These are phyloP conservation scores for Hippopotamyrus pictus DNA, from an alignment of 2,797 vertebrate species.

Conservation along the genomic window DNA sequence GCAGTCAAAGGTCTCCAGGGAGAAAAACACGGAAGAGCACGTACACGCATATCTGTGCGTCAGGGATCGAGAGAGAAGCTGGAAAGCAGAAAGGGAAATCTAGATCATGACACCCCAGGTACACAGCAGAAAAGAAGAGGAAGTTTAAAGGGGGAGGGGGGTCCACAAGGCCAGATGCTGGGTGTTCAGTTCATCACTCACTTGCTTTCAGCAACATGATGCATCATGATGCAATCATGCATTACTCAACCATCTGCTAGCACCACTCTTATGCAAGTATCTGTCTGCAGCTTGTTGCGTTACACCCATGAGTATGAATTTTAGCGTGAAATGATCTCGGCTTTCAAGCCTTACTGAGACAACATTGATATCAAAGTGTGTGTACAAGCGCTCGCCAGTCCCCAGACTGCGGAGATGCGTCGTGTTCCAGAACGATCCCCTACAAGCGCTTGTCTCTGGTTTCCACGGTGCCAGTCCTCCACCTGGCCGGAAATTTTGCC, in stretches of 20 bases:
- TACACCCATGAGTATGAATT: neutral
- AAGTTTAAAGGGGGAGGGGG: neutral
- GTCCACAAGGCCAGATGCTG: neutral
- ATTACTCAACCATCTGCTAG: neutral
- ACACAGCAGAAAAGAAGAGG: neutral
- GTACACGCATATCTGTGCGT: neutral
- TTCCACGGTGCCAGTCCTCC: neutral
- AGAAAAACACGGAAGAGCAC: neutral
- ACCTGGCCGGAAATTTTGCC: neutral
- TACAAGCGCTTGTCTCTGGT: neutral
- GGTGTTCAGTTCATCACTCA: neutral
- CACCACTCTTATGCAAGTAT: neutral
- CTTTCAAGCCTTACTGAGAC: neutral
- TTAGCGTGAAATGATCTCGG: neutral
- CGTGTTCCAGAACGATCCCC: neutral
- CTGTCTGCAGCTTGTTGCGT: neutral
- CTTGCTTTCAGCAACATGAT: neutral
- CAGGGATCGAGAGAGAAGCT: neutral
- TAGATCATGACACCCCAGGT: neutral
- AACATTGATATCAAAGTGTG: neutral
- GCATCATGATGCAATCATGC: neutral
- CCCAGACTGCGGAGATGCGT: neutral
- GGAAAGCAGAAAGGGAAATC: neutral
- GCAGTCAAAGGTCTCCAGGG: slow-evolving; percentile 56
- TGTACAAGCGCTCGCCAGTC: neutral